Evolutionary conservation across 2,888 invertebrate genomes (phyloP).

Genomic region (Rhingia rostrata): DNA sequence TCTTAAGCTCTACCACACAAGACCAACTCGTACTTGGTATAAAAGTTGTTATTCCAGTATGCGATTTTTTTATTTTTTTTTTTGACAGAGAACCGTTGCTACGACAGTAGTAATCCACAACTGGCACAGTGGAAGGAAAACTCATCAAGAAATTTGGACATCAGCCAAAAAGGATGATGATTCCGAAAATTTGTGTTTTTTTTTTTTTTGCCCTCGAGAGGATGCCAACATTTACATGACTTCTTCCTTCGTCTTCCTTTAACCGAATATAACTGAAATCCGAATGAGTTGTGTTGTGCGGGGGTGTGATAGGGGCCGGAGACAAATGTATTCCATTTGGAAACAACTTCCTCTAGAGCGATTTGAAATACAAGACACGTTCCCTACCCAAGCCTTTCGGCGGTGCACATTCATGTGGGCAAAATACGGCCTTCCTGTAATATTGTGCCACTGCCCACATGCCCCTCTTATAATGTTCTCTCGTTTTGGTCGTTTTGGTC

Average conservation of each 20-base stretch:
- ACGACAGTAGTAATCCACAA: background rate
- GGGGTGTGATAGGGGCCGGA: constrained; percentile 2
- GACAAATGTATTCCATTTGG: constrained; percentile 58
- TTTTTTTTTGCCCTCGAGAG: too few relatives aligned
- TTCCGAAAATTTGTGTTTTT: constrained; percentile 11
- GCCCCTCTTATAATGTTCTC: background rate
- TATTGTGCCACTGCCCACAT: background rate
- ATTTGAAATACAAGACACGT: constrained; percentile 69
- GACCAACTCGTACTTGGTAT: background rate
- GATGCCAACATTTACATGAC: too few relatives aligned
- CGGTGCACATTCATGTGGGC: constrained; percentile 23
- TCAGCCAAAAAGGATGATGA: constrained; percentile 62
- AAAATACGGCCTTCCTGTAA: background rate
- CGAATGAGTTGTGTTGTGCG: constrained; percentile 29
- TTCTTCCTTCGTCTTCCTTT: too few relatives aligned
- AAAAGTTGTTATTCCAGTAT: constrained; percentile 24
- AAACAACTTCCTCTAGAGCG: constrained; percentile 63
- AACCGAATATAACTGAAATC: background rate
- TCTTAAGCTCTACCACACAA: constrained; percentile 16
- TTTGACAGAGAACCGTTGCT: background rate
- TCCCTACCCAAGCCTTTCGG: constrained; percentile 1
- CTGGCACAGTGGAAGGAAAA: constrained; percentile 34
- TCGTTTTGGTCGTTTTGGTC: background rate
- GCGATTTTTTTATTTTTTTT: background rate
- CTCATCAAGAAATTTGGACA: constrained; percentile 65